Evolutionary conservation across 2,113 vertebrate genomes (phyloP), one percentile per base, ranked within the genome.

Genomic region (Heliornis fulica): DNA sequence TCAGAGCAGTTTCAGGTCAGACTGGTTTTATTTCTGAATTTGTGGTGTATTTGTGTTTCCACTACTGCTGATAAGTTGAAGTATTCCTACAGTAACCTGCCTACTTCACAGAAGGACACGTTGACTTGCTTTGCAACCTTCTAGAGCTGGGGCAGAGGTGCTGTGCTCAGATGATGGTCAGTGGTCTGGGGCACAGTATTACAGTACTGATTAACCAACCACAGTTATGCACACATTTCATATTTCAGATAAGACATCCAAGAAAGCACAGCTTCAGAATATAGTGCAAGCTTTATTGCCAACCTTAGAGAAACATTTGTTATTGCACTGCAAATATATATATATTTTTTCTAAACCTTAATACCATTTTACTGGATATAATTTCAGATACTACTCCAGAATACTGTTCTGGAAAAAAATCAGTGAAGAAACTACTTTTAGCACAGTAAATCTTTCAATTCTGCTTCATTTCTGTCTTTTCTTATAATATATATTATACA

Each of bases 271-370:
- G 26, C 18, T 29, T 83, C 61, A 75, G 40, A 85, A 75, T 75
- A 48, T 5, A 71, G 15, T 63, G 22, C 15, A 75, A 80, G 8
- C 12, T 76, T 89, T 45, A 25, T 21, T 78, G 29, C 11, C 28
- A n/a, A 59, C 4, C 32, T 72, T 63, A 72, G 48, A 45, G 22
- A 87, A 59, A 60, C 12, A 5, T 72, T 81, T 34, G 32, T 36
- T 80, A 43, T 36, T 75, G 41, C 29, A 74, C 13, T 54, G 79
- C 60, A 96, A 74, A 93, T 71, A 59, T 64, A 29, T 95, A 86
- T 96, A 96, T 97, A n/a, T n/a, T n/a, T n/a, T 96, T 83, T 90
- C 50, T 92, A 90, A 75, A 38, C 66, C 82, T 89, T 83, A 91
- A 85, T 89, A 83, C 68, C 48, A 70, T 94, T 94, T 93, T 86